Evolutionary conservation across 2,113 vertebrate genomes (phyloP).

Genomic region (Dipodomys merriami): DNA sequence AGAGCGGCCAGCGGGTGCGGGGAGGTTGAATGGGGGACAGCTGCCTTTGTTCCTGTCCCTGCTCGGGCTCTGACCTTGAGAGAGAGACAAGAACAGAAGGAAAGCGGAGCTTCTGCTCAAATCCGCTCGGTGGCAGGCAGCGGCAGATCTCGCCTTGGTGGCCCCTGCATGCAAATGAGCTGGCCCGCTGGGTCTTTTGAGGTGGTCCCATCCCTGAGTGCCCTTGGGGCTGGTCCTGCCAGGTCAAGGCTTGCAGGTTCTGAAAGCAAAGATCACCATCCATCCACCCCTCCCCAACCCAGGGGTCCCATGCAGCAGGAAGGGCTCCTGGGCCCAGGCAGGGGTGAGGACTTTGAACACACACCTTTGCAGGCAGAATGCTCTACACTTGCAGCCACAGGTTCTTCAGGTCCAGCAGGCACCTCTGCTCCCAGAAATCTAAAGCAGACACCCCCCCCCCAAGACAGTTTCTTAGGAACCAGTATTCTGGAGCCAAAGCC

Average conservation of each 20-base stretch:
- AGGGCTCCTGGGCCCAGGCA: not conserved
- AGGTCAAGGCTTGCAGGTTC: not conserved
- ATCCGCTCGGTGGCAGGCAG: not conserved
- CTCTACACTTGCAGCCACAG: too few relatives aligned
- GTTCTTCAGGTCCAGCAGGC: not conserved
- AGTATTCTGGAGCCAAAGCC: too few relatives aligned
- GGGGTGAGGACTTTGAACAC: not conserved
- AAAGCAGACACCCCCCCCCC: too few relatives aligned
- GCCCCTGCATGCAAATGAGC: slow-evolving; percentile 76
- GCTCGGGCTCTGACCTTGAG: slow-evolving; percentile 79
- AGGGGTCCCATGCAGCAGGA: too few relatives aligned
- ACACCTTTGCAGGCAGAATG: not conserved
- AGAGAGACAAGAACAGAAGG: slow-evolving; percentile 72
- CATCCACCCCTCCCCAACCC: not conserved
- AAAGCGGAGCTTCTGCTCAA: slow-evolving; percentile 57
- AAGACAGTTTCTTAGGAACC: too few relatives aligned
- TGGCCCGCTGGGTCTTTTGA: fast-evolving
- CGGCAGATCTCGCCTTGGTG: slow-evolving; percentile 29
- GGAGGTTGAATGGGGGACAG: slow-evolving; percentile 63
- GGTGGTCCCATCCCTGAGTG: not conserved
- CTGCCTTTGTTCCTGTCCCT: slow-evolving; percentile 76
- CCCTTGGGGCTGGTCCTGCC: not conserved
- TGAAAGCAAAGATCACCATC: not conserved
- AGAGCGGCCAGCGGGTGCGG: not conserved
- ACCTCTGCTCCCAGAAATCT: not conserved